Percentiles rank a stretch among this genome's conserved stretches.
These are phyloP conservation scores for Pseudomyrmex sp. DNA, from an alignment of 1,140 invertebrate genomes.

Conservation along the genomic window DNA sequence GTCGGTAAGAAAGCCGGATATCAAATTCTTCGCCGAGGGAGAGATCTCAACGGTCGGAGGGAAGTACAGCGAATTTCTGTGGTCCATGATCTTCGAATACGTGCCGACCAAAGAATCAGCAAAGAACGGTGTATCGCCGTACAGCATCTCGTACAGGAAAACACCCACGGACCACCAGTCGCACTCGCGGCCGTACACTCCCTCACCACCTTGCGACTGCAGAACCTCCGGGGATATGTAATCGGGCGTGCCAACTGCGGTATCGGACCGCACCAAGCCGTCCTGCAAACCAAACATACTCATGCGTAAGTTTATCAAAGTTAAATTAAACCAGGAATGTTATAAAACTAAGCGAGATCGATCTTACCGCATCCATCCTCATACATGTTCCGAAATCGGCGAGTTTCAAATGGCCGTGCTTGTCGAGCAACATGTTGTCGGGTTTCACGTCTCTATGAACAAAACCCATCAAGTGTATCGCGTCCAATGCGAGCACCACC, in stretches of 20 bases:
- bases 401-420: conserved; percentile 97
- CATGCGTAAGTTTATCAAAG: too few species aligned
- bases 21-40: conserved; percentile 95
- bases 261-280: conserved; percentile 97
- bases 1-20: conserved; percentile 97
- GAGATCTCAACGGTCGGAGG: conserved; percentile 98
- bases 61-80: conserved; percentile 97
- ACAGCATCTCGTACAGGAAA: conserved; percentile 99
- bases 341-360: not conserved
- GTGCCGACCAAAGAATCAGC: conserved; percentile 99
- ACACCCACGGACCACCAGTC: conserved; percentile 99
- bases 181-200: conserved; percentile 97
- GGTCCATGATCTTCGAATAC: conserved; percentile 99
- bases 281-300: conserved; percentile 86
- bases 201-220: conserved; percentile 98
- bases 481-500: conserved; percentile 98
- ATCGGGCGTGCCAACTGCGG: conserved; percentile 99
- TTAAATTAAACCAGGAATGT: not conserved
- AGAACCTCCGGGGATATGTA: conserved; percentile 99
- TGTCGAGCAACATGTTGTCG: conserved; percentile 99
- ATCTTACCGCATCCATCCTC: conserved; percentile 95
- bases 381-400: conserved; percentile 99
- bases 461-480: conserved; percentile 99
- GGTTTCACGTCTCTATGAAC: conserved; percentile 99
- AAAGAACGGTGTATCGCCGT: conserved; percentile 99